Percentiles rank a stretch among this genome's conserved stretches.
These are phyloP conservation scores for Neoscelio sp. DNA, from an alignment of 2,888 invertebrate species.

Conservation along the genomic window DNA sequence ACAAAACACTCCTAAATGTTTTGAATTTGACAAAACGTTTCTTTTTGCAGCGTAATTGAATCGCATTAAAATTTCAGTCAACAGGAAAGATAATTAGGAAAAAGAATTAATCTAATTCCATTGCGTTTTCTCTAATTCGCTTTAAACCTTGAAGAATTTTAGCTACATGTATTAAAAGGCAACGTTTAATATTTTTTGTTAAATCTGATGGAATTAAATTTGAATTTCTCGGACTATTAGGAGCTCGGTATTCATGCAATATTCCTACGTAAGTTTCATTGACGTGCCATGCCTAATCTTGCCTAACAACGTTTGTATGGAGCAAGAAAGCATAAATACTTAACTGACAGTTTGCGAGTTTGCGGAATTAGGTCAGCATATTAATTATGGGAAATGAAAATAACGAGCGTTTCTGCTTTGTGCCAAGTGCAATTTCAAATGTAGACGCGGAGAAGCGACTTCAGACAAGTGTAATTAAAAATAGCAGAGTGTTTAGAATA, in stretches of 20 bases:
- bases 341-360: conserved; percentile 40
- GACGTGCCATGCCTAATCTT: conserved; percentile 29
- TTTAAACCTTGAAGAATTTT: too few species aligned
- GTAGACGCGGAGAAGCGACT: conserved; percentile 8
- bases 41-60: too few species aligned
- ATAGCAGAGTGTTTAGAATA: conserved; percentile 10
- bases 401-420: conserved; percentile 45
- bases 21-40: too few species aligned
- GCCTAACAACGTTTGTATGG: conserved; percentile 19
- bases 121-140: too few species aligned
- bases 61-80: too few species aligned
- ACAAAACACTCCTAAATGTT: too few species aligned
- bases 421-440: conserved; percentile 23
- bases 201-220: background rate
- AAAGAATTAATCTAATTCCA: too few species aligned
- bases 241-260: background rate
- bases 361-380: conserved; percentile 35
- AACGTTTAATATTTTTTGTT: background rate
- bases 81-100: too few species aligned
- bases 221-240: background rate
- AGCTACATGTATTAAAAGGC: too few species aligned
- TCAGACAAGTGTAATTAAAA: conserved; percentile 44
- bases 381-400: conserved; percentile 55
- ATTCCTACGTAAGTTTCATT: conserved; percentile 13
- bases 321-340: conserved; percentile 45